These are phyloP conservation scores for Muscicapa striata DNA, from an alignment of 2,797 vertebrate species.

Conservation along the genomic window DNA sequence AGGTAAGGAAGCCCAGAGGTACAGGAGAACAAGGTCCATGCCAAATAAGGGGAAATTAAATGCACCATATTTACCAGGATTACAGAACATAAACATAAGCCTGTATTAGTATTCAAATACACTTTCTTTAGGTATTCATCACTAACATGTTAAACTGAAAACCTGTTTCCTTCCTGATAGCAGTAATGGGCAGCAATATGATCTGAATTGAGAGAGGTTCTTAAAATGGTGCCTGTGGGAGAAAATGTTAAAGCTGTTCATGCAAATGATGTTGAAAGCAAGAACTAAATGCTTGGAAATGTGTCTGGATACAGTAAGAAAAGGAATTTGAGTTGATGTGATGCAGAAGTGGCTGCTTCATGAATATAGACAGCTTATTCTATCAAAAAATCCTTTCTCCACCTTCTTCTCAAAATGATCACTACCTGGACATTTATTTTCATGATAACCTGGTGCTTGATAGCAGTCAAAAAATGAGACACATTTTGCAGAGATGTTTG, in stretches of 20 bases:
- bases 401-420: not conserved
- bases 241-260: not conserved
- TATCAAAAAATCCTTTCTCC: not conserved
- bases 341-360: not conserved
- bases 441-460: not conserved
- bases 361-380: constrained; percentile 48
- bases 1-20: not conserved
- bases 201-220: not conserved
- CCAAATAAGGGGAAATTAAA: not conserved
- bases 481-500: not conserved
- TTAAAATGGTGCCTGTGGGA: not conserved
- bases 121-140: not conserved
- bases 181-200: not conserved
- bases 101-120: not conserved
- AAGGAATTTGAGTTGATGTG: not conserved
- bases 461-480: not conserved
- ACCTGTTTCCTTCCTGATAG: not conserved
- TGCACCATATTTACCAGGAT: not conserved
- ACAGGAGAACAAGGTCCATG: not conserved
- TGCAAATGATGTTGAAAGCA: not conserved
- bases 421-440: constrained; percentile 8
- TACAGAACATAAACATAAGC: not conserved
- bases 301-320: not conserved
- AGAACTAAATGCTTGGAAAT: constrained; percentile 2
- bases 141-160: not conserved